Evolutionary conservation across 2,888 invertebrate genomes (phyloP), one percentile per base, ranked within the genome.

Genomic region (Sesia bembeciformis): DNA sequence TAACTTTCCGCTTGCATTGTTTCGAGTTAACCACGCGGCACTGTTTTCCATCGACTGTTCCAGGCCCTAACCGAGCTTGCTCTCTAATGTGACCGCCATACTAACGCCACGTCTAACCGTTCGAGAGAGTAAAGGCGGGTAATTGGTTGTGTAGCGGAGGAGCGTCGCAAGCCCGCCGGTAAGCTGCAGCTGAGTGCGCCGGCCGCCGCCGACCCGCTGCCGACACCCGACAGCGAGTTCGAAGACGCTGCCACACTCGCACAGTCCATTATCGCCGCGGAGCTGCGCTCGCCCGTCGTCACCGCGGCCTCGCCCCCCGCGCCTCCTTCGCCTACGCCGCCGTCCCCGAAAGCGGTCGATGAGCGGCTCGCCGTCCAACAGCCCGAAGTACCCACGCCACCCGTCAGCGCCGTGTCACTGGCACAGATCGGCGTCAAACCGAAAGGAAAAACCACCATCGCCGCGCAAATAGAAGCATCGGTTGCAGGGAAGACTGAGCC

Each of bases 31-130:
- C 89, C 76, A 72, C 69, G 86, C 81, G 82, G 87, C 79, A 80
- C 66, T 77, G 83, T 87, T 87, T 85, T 88, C 88, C 85, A 84
- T 85, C 84, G 77, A 89, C 87, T 90, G 90, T 90, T 90, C 84
- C 90, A 90, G 90, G 89, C 89, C 84, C 87, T 90, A 90, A 90
- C 89, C 89, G 89, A 85, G 90, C 89, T 90, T 90, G 90, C 85
- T 84, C 90, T 83, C 77, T 90, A 86, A 88, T 90, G 90, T 90
- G 90, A 90, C 76, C 81, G 86, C 89, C 74, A 82, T 87, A 90
- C 90, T 90, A 90, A 90, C 88, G 86, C 81, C 83, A 78, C 76
- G 84, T 76, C 78, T 89, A 87, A 89, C 74, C 81, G 78, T 81
- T 77, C 74, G 76, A 80, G 85, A 83, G 81, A 80, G 76, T 85